phyloP scores from a whole-genome alignment of 1,140 invertebrate species.

The Drosophila yakuba region DNA sequence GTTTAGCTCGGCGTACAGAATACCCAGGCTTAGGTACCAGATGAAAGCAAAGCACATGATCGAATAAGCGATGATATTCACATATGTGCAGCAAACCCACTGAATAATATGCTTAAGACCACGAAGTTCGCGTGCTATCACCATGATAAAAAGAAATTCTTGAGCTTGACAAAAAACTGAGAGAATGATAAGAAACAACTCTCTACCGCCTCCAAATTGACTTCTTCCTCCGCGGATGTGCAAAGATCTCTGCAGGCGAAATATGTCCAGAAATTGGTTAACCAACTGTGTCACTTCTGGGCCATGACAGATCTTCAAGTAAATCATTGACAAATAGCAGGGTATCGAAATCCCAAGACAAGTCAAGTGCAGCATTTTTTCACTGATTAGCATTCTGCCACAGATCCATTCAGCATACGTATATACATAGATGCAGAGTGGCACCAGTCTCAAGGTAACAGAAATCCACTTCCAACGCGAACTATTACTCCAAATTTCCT shows the following conservation, averaged over 20 bases:
- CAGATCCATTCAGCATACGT: background rate
- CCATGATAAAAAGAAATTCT: background rate
- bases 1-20: slow-evolving; percentile 34
- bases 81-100: background rate
- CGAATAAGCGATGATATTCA: background rate
- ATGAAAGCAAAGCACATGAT: slow-evolving; percentile 31
- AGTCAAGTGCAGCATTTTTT: background rate
- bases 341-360: background rate
- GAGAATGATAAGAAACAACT: slow-evolving; percentile 26
- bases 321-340: slow-evolving; percentile 26
- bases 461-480: background rate
- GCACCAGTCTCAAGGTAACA: background rate
- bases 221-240: no score
- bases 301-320: slow-evolving; percentile 19
- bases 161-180: slow-evolving; percentile 11
- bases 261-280: slow-evolving; percentile 36
- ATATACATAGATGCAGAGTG: background rate
- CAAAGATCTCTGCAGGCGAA: background rate
- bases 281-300: slow-evolving; percentile 9
- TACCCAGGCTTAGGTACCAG: slow-evolving; percentile 44
- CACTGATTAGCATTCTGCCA: rapidly evolving
- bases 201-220: slow-evolving; percentile 20
- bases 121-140: background rate
- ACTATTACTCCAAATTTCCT: background rate
- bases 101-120: background rate